Conservation (phyloP, 1,140 invertebrate species). For the Anastrepha ludens region DNA sequence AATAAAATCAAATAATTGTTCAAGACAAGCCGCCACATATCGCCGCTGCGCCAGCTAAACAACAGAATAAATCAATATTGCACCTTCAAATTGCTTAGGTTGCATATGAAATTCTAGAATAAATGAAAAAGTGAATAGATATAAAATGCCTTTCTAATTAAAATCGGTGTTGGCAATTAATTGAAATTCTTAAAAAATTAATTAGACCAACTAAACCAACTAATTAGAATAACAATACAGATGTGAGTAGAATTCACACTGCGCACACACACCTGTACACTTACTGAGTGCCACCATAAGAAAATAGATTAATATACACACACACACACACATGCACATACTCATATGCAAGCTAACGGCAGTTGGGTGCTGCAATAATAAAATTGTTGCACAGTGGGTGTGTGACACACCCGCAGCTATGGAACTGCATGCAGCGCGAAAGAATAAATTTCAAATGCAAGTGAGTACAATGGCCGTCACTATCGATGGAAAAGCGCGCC, state of each 20-base stretch:
- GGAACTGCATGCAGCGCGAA: slow-evolving; percentile 8
- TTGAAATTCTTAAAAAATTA: slow-evolving; percentile 47
- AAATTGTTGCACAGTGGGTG: slow-evolving; percentile 49
- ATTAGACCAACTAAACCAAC: slow-evolving; percentile 29
- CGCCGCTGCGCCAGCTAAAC: neutral
- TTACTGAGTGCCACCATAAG: too few relatives aligned
- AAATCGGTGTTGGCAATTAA: slow-evolving; percentile 1
- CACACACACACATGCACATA: neutral
- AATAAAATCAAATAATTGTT: slow-evolving; percentile 43
- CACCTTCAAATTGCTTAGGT: neutral
- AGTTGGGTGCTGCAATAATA: neutral
- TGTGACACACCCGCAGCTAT: slow-evolving; percentile 45
- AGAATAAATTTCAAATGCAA: slow-evolving; percentile 22
- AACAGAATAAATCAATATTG: slow-evolving; percentile 47
- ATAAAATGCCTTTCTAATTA: slow-evolving; percentile 42
- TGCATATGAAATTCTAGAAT: neutral
- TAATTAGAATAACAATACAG: slow-evolving; percentile 13
- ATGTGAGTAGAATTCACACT: neutral
- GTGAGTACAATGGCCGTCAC: neutral
- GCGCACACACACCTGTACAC: neutral
- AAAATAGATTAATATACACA: neutral
- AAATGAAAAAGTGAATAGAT: neutral
- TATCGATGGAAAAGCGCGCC: slow-evolving; percentile 14
- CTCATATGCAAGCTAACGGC: neutral
- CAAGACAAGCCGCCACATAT: neutral